Evolutionary conservation across 1,140 invertebrate genomes (phyloP), one percentile per base, ranked within the genome.

Genomic region (Trichonephila inaurata): DNA sequence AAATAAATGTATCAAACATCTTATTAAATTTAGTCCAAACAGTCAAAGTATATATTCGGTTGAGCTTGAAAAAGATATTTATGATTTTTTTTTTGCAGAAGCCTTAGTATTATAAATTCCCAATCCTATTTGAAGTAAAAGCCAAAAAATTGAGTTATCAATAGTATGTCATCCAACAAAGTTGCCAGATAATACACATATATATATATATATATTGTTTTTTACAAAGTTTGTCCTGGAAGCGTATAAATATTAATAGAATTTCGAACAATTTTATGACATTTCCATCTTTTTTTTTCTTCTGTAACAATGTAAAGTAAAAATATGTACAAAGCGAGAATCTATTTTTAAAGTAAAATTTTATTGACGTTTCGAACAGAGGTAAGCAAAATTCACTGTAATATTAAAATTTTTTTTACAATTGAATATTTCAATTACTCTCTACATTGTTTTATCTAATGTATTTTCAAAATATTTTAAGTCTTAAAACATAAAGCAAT

Each of bases 21-120:
- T 85, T 85, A 85, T 85, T 85, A 85, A 58, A 85, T 85, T 85
- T 85, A 60, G 51, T 85, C 14, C 24, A 8, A 61, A 85, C 51
- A 61, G n/a, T 5, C n/a, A 21, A 85, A 85, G 51, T 16, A 58
- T 85, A 28, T 85, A 51, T 58, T 24, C 51, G 58, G 28, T 3
- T 16, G n/a, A n/a, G 60, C 44, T 4, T 18, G 21, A 21, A 85
- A 85, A 85, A 85, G 12, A 85, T 24, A 51, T 51, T 51, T 51
- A 51, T 51, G 58, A 51, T 28, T 28, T 85, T 85, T 85, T 85
- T 85, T 58, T 40, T 40, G 28, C 24, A 2, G 19, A 18, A 12
- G 51, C 51, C 51, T 51, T 24, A 18, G 58, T 60, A 61, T 85
- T 61, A 58, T 61, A 85, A 28, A 77, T 60, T 85, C 16, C 83